Base-by-base conservation (phyloP, 2,113 vertebrate species). In the Willisornis vidua region DNA sequence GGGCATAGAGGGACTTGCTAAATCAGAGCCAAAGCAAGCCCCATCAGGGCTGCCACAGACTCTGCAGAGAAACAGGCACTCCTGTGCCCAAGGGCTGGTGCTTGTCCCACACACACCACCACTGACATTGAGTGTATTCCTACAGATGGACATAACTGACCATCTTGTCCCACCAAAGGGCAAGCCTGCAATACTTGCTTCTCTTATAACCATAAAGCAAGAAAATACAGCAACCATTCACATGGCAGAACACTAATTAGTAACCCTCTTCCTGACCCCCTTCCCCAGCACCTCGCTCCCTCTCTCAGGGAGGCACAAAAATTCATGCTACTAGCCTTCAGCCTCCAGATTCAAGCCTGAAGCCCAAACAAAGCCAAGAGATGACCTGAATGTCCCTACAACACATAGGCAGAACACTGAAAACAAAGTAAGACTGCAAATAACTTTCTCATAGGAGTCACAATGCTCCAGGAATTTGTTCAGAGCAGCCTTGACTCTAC, bases 11-110 rank as follows among this genome's bases (percentile, higher is more conserved):
- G 2, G 86, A 71, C 68, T 51, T 12, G 0, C 86, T 96, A 72
- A 93, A 74, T 35, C 68, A 89, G 73, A 90, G 72, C 68, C 5
- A 2, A 54, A 55, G 67, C 37, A 41, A 20, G 43, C 45, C 1
- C 1, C 52, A 43, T 72, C 43, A 35, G 46, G 43, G 62, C 29
- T 82, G 72, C 51, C 0, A 3, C 39, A 35, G 55, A 19, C 3
- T 0, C 1, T 0, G 66, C 51, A 74, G 72, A 25, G 17, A 57
- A 17, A 31, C 0, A 0, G 29, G 52, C 2, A 3, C 11, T 63
- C 9, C 55, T 59, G 35, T 0, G 1, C 37, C 37, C 45, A 19
- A 31, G 59, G 58, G 29, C 49, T 1, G 3, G 18, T 2, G 16
- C 46, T 62, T 20, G 17, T 39, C 3, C 25, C 75, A 18, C 63